Evolutionary conservation across 2,113 vertebrate species (phyloP).

Genomic region (Tauraco erythrolophus): DNA sequence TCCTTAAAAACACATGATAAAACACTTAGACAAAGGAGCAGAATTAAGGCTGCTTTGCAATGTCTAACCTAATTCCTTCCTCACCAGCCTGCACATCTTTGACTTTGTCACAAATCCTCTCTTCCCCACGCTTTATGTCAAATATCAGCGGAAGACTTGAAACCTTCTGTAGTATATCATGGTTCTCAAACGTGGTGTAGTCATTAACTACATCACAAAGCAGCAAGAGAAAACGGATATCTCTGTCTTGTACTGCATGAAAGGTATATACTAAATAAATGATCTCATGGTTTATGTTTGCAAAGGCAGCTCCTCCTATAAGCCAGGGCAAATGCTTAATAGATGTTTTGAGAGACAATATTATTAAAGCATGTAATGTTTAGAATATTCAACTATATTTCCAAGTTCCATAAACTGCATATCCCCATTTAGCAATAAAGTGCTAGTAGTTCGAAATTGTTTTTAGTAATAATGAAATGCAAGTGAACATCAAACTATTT

Average conservation of each 20-base stretch:
- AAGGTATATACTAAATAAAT: background rate
- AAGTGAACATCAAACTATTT: background rate
- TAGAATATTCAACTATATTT: background rate
- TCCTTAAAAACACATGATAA: background rate
- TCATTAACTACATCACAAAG: background rate
- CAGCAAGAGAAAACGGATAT: background rate
- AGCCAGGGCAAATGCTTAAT: background rate
- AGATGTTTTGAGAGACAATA: background rate
- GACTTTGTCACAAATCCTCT: background rate
- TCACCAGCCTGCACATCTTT: background rate
- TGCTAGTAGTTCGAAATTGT: background rate
- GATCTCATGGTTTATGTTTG: background rate
- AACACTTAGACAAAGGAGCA: background rate
- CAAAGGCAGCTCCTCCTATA: background rate
- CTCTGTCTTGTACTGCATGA: background rate
- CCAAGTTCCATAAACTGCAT: background rate
- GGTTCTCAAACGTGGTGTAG: background rate
- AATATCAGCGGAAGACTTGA: background rate
- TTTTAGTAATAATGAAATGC: background rate
- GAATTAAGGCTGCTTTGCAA: background rate
- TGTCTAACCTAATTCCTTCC: background rate
- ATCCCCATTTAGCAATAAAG: background rate
- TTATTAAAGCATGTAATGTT: background rate
- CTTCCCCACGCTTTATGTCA: background rate
- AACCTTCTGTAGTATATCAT: background rate